Conservation (phyloP, 2,888 invertebrate genomes). For the Phaedon cochleariae region DNA sequence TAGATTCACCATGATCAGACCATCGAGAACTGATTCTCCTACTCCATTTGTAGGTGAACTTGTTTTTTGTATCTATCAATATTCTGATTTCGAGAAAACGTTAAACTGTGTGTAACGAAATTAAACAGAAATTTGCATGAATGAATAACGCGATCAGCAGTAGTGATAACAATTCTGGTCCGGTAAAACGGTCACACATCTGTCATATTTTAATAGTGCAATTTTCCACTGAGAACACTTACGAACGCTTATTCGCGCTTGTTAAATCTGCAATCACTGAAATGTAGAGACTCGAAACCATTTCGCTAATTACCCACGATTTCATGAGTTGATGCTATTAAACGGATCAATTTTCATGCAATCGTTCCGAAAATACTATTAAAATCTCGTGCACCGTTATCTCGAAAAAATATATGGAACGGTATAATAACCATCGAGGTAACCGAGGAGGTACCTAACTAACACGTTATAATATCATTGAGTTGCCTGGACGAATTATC, state of each 20-base stretch:
- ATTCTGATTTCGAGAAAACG: too few relatives aligned
- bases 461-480: neutral
- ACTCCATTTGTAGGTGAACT: too few relatives aligned
- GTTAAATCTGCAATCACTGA: neutral
- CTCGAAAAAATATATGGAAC: neutral
- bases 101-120: too few relatives aligned
- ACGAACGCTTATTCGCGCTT: neutral
- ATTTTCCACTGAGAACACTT: neutral
- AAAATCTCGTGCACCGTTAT: neutral
- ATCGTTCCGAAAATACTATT: neutral
- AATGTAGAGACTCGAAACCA: neutral
- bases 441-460: too few relatives aligned
- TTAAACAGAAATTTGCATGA: too few relatives aligned
- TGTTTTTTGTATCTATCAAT: too few relatives aligned
- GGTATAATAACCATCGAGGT: too few relatives aligned
- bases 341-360: neutral
- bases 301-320: neutral
- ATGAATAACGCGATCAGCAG: too few relatives aligned
- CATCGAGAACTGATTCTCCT: too few relatives aligned
- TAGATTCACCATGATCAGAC: too few relatives aligned
- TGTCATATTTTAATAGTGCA: neutral
- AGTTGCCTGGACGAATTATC: neutral
- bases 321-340: neutral
- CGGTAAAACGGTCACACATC: neutral
- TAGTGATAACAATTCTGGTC: too few relatives aligned